Evolutionary conservation across 1,140 invertebrate species (phyloP), one percentile per base, ranked within the genome.

Genomic region (Zaprionus lachaisei): DNA sequence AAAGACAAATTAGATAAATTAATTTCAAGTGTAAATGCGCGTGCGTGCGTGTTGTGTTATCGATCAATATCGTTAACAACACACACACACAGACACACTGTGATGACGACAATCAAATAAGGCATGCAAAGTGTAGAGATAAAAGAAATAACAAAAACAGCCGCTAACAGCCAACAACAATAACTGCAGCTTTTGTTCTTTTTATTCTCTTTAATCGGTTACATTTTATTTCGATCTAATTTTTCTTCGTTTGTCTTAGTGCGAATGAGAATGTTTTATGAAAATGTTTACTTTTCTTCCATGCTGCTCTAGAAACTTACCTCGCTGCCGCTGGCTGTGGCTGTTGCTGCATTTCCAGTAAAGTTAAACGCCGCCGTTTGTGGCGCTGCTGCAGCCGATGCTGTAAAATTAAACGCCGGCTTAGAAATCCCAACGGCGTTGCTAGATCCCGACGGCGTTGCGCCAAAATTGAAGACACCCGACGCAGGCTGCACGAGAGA

Each of bases 331-430:
- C 37, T 12, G 24, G 47, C 34, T 49, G 44, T 17, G n/a, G 26
- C 47, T 57, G 67, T 26, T 28, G 56, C 15, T 12, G 75, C n/a
- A 58, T 60, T 75, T 24, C 67, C 77, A 9, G 82, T 66, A 44
- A 90, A 90, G 31, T 77, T 90, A 37, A 85, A 90, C 5, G 82
- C 54, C 2, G 70, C 31, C 24, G 76, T 24, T 47, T 81, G 85
- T 7, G 75, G 63, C 4, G 81, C 34, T 9, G 65, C n/a, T 26
- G 38, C 57, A 7, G 57, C 56, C 15, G 38, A 60, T 31, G 71
- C 79, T 14, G 81, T 80, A 54, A 90, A 90, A 31, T 90, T 90
- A 49, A 90, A 90, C 15, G 76, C 63, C 2, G 85, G 85, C 64
- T 85, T 84, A 4, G 60, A 15, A 51, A 24, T 6, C 20, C 54